Base-by-base conservation (phyloP, 2,888 invertebrate genomes). In the Pinctada fucata region DNA sequence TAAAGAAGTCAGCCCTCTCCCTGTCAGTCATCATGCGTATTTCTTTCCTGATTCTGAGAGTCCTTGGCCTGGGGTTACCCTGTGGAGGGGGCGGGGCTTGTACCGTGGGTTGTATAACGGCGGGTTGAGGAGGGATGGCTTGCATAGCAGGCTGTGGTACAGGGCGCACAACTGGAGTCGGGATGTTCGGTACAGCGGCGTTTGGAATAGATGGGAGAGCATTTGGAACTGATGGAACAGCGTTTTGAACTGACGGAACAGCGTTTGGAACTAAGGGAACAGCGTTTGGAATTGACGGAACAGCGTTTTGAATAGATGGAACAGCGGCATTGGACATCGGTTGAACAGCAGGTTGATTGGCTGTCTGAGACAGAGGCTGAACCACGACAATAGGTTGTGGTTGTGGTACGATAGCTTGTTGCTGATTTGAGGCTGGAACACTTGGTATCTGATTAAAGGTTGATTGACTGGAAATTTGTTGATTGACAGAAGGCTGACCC, bases 21-120 rank as follows among this genome's bases (percentile, higher is more conserved):
- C 74, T 47, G 10, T 83, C 81, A 0, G 83, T 79, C 58, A 86
- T 64, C 79, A 79, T 81, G 4, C 86, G 78, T 70, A 84, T 84
- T 75, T 86, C 86, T 68, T 82, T 85, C 45, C 86, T 72, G 2
- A 82, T 50, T 58, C 85, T 65, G n/a, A 48, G 31, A 13, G 58
- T 8, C 3, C 72, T 16, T 16, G 72, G 47, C 13, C 66, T n/a
- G 6, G 74, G 65, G 45, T 68, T 68, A 3, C 68, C 68, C 13
- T 47, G 68, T 10, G 68, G 68, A 6, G 45, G 6, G 16, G 68
- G 68, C 13, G 58, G 58, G 58, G 13, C 58, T 58, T 58, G 58
- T 13, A 58, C 13, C 13, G 58, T 58, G 6, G 58, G 58, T 13
- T 58, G 58, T 31, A 31, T 31, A 31, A 31, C 31, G 31, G 31